Evolutionary conservation across 92 coral and sea anemone genomes (phyloP).

Genomic region (Epizoanthus ramosus): DNA sequence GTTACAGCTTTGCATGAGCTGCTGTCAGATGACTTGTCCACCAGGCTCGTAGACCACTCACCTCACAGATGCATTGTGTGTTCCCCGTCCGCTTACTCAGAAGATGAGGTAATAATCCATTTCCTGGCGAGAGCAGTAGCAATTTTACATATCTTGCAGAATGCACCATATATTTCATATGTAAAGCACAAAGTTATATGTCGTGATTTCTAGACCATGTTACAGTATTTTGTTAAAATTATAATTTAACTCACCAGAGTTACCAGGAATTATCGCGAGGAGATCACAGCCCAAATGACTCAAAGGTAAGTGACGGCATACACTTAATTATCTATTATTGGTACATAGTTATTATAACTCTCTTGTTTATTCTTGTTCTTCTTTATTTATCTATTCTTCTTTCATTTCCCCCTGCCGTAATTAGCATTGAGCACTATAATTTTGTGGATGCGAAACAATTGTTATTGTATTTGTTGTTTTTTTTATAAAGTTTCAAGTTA

Average conservation of each 20-base stretch:
- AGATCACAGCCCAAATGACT: constrained; percentile 92
- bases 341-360: no score
- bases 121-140: not conserved
- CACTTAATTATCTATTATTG: no score
- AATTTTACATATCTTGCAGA: not conserved
- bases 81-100: constrained; percentile 87
- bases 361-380: no score
- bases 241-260: constrained; percentile 52
- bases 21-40: constrained; percentile 80
- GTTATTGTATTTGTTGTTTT: no score
- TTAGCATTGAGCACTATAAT: no score
- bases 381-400: no score
- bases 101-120: constrained; percentile 73
- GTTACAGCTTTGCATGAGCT: constrained; percentile 86
- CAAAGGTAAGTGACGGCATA: constrained; percentile 53
- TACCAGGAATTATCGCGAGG: constrained; percentile 83
- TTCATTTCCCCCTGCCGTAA: no score
- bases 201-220: not conserved
- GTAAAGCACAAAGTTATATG: not conserved
- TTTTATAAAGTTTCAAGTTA: no score
- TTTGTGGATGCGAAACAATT: no score
- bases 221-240: not conserved
- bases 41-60: constrained; percentile 85
- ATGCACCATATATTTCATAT: no score
- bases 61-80: constrained; percentile 88